These are phyloP conservation scores for Buceros bicornis DNA, from an alignment of 2,797 vertebrate species.

Conservation along the genomic window DNA sequence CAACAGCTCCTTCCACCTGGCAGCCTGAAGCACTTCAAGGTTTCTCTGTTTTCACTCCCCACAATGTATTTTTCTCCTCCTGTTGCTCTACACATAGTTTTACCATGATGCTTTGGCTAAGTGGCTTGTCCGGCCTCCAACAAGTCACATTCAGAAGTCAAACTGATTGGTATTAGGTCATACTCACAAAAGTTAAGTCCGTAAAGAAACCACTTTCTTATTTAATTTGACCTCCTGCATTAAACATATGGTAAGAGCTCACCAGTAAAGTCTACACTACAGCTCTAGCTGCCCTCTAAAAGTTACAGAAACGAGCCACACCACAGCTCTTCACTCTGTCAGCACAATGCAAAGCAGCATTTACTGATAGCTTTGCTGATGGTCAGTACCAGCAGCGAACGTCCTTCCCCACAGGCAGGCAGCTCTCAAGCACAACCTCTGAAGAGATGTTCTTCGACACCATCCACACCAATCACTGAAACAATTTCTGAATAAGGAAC, in stretches of 20 bases:
- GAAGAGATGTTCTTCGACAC: background rate
- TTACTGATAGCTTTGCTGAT: background rate
- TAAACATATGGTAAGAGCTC: background rate
- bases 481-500: background rate
- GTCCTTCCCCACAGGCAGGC: background rate
- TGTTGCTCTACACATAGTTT: background rate
- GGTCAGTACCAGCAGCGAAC: background rate
- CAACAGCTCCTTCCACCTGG: background rate
- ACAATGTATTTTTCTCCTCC: background rate
- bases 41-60: background rate
- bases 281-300: background rate
- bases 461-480: background rate
- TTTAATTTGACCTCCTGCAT: background rate
- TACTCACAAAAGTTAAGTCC: background rate
- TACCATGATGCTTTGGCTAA: too few species aligned
- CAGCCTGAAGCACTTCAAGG: background rate
- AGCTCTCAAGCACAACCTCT: background rate
- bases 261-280: background rate
- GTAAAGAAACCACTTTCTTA: background rate
- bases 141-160: background rate
- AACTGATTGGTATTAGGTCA: background rate
- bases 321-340: background rate
- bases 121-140: background rate
- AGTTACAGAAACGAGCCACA: background rate
- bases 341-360: background rate